Evolutionary conservation across 2,888 invertebrate genomes (phyloP).

Genomic region (Oxyteleia sp.): DNA sequence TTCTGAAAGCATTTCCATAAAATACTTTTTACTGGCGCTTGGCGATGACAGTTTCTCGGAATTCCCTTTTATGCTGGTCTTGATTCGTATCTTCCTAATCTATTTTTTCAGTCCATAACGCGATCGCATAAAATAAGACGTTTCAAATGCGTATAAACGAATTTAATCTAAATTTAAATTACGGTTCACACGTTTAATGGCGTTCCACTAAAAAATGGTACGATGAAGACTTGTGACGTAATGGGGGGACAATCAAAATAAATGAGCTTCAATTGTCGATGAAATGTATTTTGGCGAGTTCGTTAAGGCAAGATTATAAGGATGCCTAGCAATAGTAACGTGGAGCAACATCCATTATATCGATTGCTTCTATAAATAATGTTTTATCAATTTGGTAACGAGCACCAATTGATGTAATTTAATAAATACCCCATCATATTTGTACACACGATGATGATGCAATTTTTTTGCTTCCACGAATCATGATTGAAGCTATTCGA

Average conservation of each 20-base stretch:
- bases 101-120: conserved; percentile 1
- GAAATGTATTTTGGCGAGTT: conserved; percentile 57
- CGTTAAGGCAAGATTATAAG: too few relatives aligned
- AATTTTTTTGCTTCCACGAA: not conserved
- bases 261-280: conserved; percentile 54
- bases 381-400: conserved; percentile 28
- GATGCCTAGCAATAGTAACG: conserved; percentile 18
- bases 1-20: conserved; percentile 9
- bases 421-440: conserved; percentile 14
- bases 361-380: conserved; percentile 47
- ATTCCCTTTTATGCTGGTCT: not conserved
- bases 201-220: conserved; percentile 42
- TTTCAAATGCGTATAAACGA: conserved; percentile 22
- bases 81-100: conserved; percentile 6
- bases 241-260: conserved; percentile 56
- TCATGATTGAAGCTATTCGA: not conserved
- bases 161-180: conserved; percentile 23
- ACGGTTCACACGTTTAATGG: not conserved
- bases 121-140: conserved; percentile 4
- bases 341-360: conserved; percentile 19
- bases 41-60: conserved; percentile 18
- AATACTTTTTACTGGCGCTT: conserved; percentile 2
- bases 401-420: conserved; percentile 30
- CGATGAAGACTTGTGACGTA: conserved; percentile 34
- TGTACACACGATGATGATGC: conserved; percentile 3